Evolutionary conservation across 2,113 vertebrate species (phyloP).

Genomic region (Psittacus erithacus): DNA sequence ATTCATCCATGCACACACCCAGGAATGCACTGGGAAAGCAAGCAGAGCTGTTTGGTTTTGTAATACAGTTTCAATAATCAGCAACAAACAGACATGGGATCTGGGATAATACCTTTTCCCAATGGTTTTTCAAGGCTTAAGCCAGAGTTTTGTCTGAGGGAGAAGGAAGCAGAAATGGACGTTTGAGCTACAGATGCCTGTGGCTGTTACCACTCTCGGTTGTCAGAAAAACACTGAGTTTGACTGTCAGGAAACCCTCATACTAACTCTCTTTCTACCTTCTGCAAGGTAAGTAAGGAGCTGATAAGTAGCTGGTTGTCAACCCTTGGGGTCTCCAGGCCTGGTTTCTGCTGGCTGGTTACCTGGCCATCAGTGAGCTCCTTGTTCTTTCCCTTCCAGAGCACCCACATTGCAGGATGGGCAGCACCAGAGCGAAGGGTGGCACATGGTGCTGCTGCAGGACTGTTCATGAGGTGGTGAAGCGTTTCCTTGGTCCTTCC

Average conservation of each 20-base stretch:
- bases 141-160: background rate
- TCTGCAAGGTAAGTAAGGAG: background rate
- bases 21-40: conserved; percentile 17
- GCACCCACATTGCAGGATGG: no score
- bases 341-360: background rate
- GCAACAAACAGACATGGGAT: background rate
- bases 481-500: background rate
- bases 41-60: background rate
- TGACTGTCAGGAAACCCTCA: background rate
- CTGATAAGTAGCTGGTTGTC: background rate
- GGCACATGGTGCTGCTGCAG: accelerated
- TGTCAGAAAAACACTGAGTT: background rate
- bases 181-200: background rate
- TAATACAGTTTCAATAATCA: background rate
- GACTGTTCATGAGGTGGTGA: background rate
- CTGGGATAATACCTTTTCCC: background rate
- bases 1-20: background rate
- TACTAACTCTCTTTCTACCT: background rate
- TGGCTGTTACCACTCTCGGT: background rate
- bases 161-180: background rate
- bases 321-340: background rate
- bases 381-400: background rate
- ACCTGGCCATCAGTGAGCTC: background rate
- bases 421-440: background rate
- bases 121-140: background rate